phyloP scores from a whole-genome alignment of 2,888 invertebrate species.

The Elysia crispata region DNA sequence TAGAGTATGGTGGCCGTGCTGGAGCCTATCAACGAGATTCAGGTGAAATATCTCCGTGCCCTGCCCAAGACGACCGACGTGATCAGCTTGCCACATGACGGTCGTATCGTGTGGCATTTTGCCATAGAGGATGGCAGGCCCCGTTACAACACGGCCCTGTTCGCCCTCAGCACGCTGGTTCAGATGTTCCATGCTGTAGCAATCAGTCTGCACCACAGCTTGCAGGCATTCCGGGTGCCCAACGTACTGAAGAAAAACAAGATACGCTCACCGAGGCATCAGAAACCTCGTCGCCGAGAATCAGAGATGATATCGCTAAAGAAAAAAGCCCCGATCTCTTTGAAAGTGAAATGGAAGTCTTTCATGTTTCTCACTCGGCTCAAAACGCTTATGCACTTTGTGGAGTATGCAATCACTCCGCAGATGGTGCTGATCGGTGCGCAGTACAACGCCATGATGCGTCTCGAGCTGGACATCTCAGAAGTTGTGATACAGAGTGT shows the following conservation, averaged over 20 bases:
- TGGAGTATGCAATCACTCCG: conserved; percentile 21
- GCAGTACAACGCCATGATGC: conserved; percentile 40
- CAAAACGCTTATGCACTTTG: conserved; percentile 25
- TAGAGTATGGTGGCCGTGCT: conserved; percentile 14
- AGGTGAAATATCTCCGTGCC: conserved; percentile 40
- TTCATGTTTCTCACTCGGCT: conserved; percentile 38
- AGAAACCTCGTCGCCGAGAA: neutral
- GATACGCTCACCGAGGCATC: neutral
- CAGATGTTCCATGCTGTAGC: conserved; percentile 46
- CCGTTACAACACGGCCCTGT: conserved; percentile 48
- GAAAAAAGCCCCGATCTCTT: conserved; percentile 2
- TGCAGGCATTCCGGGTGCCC: neutral
- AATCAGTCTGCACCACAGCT: conserved; percentile 38
- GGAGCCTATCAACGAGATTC: conserved; percentile 29
- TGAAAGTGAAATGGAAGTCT: conserved; percentile 43
- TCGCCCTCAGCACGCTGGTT: conserved; percentile 48
- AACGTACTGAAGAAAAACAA: neutral
- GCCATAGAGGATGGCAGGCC: conserved; percentile 48
- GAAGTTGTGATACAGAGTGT: conserved; percentile 31
- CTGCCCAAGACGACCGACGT: conserved; percentile 35
- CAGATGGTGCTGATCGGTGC: conserved; percentile 36
- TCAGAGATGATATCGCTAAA: no score
- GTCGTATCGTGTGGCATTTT: conserved; percentile 51
- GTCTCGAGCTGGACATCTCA: conserved; percentile 43
- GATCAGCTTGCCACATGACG: conserved; percentile 37